These are phyloP conservation scores for Parasteatoda tepidariorum DNA, from an alignment of 1,140 invertebrate genomes.

Conservation along the genomic window DNA sequence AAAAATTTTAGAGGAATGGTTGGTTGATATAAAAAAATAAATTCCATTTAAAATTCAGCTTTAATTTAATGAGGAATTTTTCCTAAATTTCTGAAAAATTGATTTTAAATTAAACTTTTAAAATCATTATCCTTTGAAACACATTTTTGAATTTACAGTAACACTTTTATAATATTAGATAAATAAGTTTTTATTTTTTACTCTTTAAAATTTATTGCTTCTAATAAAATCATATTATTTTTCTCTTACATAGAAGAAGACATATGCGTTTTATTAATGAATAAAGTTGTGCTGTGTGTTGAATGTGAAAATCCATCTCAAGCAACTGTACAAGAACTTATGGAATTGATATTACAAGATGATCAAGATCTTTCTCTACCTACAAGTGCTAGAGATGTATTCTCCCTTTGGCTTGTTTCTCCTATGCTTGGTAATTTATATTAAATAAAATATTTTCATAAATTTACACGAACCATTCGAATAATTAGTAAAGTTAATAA, in stretches of 20 bases:
- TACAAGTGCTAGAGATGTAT: conserved; percentile 72
- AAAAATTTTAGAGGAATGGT: no score
- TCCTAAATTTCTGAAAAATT: no score
- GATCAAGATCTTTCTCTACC: conserved; percentile 74
- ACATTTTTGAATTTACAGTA: no score
- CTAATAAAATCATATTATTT: neutral
- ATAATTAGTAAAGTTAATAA: no score
- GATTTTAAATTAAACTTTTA: no score
- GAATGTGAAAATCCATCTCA: conserved; percentile 71
- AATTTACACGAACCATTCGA: neutral
- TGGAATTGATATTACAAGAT: conserved; percentile 70
- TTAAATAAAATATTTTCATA: neutral
- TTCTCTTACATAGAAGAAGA: conserved; percentile 63
- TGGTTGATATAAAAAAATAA: no score
- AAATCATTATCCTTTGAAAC: no score
- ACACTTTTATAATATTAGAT: no score
- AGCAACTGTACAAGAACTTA: conserved; percentile 71
- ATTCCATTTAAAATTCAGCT: no score
- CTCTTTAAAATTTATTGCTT: neutral
- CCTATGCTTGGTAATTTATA: conserved; percentile 71
- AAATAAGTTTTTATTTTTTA: neutral
- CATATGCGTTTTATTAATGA: conserved; percentile 74
- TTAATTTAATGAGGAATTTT: no score
- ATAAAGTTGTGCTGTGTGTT: conserved; percentile 72
- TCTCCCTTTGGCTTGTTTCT: conserved; percentile 78